These are phyloP conservation scores for Numida meleagris DNA, from an alignment of 2,113 vertebrate genomes.

Conservation along the genomic window DNA sequence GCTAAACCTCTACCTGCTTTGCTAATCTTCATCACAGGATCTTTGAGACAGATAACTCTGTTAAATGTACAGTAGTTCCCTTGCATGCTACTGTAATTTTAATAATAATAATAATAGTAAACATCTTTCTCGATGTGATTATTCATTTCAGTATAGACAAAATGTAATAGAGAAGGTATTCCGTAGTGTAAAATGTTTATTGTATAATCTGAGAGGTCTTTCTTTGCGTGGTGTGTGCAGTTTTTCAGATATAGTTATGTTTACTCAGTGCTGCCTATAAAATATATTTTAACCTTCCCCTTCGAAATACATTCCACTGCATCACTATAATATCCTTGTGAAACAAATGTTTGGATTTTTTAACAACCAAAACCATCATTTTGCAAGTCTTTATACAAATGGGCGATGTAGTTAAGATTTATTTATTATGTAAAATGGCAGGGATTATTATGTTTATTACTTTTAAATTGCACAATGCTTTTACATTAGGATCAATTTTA, in stretches of 20 bases:
- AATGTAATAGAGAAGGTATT: constrained; percentile 6
- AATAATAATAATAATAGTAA: neutral
- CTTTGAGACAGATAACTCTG: neutral
- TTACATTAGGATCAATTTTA: constrained; percentile 73
- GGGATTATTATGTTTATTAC: constrained; percentile 65
- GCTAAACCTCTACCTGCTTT: neutral
- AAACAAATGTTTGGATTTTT: constrained; percentile 58
- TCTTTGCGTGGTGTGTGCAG: neutral
- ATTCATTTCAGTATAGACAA: neutral
- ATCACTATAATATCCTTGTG: constrained; percentile 30
- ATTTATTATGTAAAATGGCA: constrained; percentile 69
- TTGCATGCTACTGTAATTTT: neutral
- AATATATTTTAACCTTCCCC: constrained; percentile 17
- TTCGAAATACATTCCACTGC: constrained; percentile 16
- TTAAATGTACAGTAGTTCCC: neutral
- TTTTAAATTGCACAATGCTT: constrained; percentile 63
- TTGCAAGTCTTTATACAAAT: constrained; percentile 34
- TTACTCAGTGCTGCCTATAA: constrained; percentile 24
- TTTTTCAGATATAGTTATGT: constrained; percentile 23
- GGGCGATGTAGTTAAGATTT: constrained; percentile 52
- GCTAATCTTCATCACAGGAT: neutral
- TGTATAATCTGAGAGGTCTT: neutral
- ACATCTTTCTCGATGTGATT: neutral
- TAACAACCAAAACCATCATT: neutral
- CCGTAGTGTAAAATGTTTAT: neutral